Evolutionary conservation across 37 sponge, comb jelly and placozoan species (phyloP), one percentile per base, ranked within the genome.

Genomic region (Eunapius fragilis): DNA sequence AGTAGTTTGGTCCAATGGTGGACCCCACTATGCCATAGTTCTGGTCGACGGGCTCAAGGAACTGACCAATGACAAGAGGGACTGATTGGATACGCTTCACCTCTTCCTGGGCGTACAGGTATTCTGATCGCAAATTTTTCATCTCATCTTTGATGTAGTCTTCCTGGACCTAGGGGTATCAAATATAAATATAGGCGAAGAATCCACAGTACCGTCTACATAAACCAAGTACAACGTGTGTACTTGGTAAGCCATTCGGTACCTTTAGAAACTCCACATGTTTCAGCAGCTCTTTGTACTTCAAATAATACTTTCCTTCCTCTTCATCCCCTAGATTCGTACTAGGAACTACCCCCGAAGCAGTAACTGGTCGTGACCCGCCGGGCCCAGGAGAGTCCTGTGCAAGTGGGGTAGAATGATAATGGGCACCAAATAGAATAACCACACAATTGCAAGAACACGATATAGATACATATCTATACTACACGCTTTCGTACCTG

Each of bases 161-260:
- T 78, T 98, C 99, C 71, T 98, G 99, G n/a, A 97, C 95, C 90
- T 93, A n/a, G n/a, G n/a, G n/a, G n/a, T n/a, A n/a, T n/a, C n/a
- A n/a, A n/a, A n/a, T n/a, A n/a, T n/a, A n/a, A n/a, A n/a, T n/a
- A n/a, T n/a, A n/a, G n/a, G n/a, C n/a, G n/a, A n/a, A n/a, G n/a
- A n/a, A n/a, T n/a, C n/a, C n/a, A n/a, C n/a, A n/a, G n/a, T n/a
- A n/a, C n/a, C n/a, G n/a, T n/a, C n/a, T n/a, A n/a, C n/a, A n/a
- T n/a, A n/a, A n/a, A 27, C 31, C 0, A 12, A 25, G 31, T 72
- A 72, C 13, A 72, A 70, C 2, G 10, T 32, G 22, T 2, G n/a
- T 9, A 22, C 73, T 75, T 10, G 7, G 10, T 19, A 41, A 72
- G 10, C 24, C 19, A 25, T 34, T 19, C 58, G 22, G 25, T 32